Evolutionary conservation across 1,140 invertebrate genomes (phyloP).

Genomic region (Stratiolaelaps scimitus): DNA sequence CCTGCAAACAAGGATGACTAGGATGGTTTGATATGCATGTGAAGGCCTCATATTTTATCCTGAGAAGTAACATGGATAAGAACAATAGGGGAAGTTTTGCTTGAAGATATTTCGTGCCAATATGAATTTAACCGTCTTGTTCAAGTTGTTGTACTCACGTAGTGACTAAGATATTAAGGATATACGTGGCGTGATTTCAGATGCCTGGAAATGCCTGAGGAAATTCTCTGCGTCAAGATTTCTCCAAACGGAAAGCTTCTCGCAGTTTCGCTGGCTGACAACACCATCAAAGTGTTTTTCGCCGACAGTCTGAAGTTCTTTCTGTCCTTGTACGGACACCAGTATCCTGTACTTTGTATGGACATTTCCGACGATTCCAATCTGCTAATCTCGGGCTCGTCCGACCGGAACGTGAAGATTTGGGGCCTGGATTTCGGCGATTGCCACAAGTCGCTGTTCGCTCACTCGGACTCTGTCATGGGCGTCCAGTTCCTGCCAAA

Average conservation of each 20-base stretch:
- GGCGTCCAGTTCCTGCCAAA: slow-evolving; percentile 70
- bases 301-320: slow-evolving; percentile 91
- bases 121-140: not conserved
- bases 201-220: slow-evolving; percentile 73
- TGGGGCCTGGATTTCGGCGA: slow-evolving; percentile 99
- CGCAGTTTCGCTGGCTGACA: slow-evolving; percentile 77
- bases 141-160: slow-evolving; percentile 39
- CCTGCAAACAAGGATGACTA: no score
- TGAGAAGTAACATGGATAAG: slow-evolving; percentile 28
- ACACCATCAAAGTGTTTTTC: slow-evolving; percentile 90
- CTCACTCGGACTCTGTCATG: slow-evolving; percentile 87
- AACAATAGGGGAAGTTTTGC: slow-evolving; percentile 27
- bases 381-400: slow-evolving; percentile 81
- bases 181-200: slow-evolving; percentile 50
- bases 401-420: slow-evolving; percentile 88
- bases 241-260: slow-evolving; percentile 75
- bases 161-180: slow-evolving; percentile 52
- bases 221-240: slow-evolving; percentile 59
- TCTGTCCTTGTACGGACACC: slow-evolving; percentile 88
- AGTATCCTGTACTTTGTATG: slow-evolving; percentile 78
- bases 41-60: no score
- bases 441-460: slow-evolving; percentile 62
- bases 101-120: slow-evolving; percentile 12
- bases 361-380: slow-evolving; percentile 85
- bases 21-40: no score